Base-by-base conservation (phyloP, 2,888 invertebrate genomes). In the Eupithecia dodoneata region DNA sequence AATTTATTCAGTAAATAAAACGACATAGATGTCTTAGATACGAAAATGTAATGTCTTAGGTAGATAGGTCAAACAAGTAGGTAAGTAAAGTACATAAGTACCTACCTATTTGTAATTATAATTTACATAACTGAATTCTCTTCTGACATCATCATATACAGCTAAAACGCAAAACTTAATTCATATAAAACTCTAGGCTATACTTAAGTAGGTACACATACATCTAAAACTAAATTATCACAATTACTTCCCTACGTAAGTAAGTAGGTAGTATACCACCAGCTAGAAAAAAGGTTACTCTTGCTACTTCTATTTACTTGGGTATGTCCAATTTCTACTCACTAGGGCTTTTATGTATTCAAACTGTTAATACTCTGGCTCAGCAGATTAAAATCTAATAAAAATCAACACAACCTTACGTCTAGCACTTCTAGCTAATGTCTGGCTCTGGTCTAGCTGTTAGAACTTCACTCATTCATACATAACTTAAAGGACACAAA, bases 171-270 rank as follows among this genome's bases (percentile, higher is more conserved):
- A 66, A 66, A 66, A 42, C 41, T 10, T 59, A n/a, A 9, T 18
- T 18, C n/a, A 4, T 18, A n/a, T 3, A 18, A 59, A 18, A 18
- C 18, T n/a, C 18, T 59, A 49, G 10, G 12, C 4, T 13, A 52
- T 49, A 49, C 12, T 10, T 63, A 55, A 5, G 63, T 63, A 55
- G 55, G 65, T 41, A 65, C 65, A 65, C 59, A 18, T 10, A 18
- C 9, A 59, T 41, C 13, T 65, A 65, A 13, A 65, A 42, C 41
- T 66, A 66, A 66, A 66, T 66, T 66, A 66, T 66, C 66, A 66
- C 66, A 66, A 63, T 63, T 63, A 63, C 18, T 66, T 66, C 42
- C 42, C 42, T 66, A 66, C 42, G 41, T 66, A 15, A 9, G 42
- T 42, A 66, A 42, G 15, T 49, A 42, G 13, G 66, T 15, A 42